These are phyloP conservation scores for Nothobranchius kuhntae DNA, from an alignment of 2,113 vertebrate genomes.

Conservation along the genomic window DNA sequence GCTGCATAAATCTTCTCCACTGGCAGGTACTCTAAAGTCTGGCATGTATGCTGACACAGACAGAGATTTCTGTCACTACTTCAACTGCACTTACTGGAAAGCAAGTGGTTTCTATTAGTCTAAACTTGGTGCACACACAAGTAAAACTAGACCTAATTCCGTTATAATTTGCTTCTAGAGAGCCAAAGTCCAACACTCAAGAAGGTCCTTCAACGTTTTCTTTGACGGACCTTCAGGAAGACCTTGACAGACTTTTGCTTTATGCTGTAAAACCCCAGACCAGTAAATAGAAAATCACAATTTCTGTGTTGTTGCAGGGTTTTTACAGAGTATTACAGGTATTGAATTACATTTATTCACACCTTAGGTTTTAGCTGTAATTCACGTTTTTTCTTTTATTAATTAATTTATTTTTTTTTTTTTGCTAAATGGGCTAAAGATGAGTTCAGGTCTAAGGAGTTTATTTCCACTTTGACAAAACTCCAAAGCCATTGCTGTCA, in stretches of 20 bases:
- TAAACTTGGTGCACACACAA: slow-evolving; percentile 11
- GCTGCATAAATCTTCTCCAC: slow-evolving; percentile 11
- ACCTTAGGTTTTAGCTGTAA: too few species aligned
- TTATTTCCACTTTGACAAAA: too few species aligned
- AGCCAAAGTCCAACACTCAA: too few species aligned
- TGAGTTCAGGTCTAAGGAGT: too few species aligned
- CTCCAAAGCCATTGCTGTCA: too few species aligned
- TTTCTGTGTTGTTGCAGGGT: neutral
- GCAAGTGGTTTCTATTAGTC: slow-evolving; percentile 28
- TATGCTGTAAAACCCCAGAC: neutral
- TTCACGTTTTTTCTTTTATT: too few species aligned
- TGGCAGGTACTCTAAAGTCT: slow-evolving; percentile 22
- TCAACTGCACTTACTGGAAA: slow-evolving; percentile 16
- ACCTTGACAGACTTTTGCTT: neutral
- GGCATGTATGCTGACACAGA: slow-evolving; percentile 28
- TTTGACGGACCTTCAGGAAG: neutral
- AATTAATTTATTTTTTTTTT: too few species aligned
- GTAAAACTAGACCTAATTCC: neutral
- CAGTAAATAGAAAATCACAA: neutral
- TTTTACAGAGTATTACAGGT: too few species aligned
- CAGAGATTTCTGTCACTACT: slow-evolving; percentile 49
- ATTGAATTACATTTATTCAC: too few species aligned
- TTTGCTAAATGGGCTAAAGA: too few species aligned
- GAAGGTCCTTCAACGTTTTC: neutral
- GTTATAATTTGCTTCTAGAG: neutral